phyloP scores from a whole-genome alignment of 2,113 vertebrate genomes.

The Labrus mixtus region DNA sequence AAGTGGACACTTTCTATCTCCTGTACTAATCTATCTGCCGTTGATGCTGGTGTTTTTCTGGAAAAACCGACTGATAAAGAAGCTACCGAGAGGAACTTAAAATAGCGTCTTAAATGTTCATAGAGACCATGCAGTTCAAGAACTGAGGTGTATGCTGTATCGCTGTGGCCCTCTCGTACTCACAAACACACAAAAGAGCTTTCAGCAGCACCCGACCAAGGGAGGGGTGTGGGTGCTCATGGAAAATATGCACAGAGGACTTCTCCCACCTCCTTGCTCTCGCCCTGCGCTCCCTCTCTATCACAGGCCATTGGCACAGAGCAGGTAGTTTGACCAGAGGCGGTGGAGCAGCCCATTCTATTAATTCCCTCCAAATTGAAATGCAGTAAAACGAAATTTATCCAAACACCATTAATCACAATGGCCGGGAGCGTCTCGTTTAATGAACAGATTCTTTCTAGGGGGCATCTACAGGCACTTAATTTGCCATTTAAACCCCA shows the following conservation, averaged over 20 bases:
- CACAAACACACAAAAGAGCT: conserved; percentile 76
- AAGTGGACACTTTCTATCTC: no score
- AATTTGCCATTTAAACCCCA: conserved; percentile 60
- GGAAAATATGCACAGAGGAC: conserved; percentile 76
- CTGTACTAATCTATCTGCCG: neutral
- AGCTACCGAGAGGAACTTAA: neutral
- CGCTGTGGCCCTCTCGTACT: conserved; percentile 53
- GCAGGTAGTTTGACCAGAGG: conserved; percentile 70
- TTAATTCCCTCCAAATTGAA: conserved; percentile 64
- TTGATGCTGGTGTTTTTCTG: neutral
- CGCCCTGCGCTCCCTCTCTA: conserved; percentile 45
- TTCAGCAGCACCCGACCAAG: conserved; percentile 61
- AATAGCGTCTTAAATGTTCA: conserved; percentile 11
- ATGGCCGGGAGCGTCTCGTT: conserved; percentile 34
- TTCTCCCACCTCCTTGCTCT: conserved; percentile 37
- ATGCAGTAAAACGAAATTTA: conserved; percentile 65
- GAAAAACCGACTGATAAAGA: neutral
- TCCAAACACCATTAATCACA: conserved; percentile 75
- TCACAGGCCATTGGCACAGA: conserved; percentile 58
- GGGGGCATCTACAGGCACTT: conserved; percentile 52
- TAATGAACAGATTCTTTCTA: conserved; percentile 56
- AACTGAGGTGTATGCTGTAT: conserved; percentile 36
- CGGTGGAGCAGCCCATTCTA: conserved; percentile 36
- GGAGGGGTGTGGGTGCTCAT: conserved; percentile 67
- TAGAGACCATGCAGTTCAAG: conserved; percentile 6